Base-by-base conservation (phyloP, 23 tunicate genomes). In the Phallusia fumigata region DNA sequence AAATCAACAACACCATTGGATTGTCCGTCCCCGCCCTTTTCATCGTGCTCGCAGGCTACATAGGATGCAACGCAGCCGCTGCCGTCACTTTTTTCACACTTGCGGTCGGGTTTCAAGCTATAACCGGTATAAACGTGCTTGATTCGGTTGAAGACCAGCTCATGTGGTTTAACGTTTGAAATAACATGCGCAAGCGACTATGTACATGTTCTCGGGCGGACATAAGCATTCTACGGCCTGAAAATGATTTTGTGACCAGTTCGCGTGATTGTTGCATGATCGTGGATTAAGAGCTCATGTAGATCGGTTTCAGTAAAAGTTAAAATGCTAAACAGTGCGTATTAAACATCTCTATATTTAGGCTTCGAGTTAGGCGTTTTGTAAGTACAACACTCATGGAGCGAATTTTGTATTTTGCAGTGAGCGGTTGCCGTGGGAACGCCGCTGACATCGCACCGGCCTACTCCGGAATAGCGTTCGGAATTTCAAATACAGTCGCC, bases 1-100 rank as follows among this genome's bases (percentile, higher is more conserved):
- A 90, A 52, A 75, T 90, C 18, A 90, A 90, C 83, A 90, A 89
- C 28, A 64, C 86, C 53, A 21, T 90, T 15, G 95, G 95, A 18
- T 34, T 80, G 1, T 75, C 22, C 8, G 73, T 90, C 0, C 95
- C 95, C 30, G 95, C 89, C 5, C 35, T 85, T 33, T 90, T 81
- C 3, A 47, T 90, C 22, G 89, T 90, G n/a, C 53, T 90, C 30
- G 92, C 92, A 16, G 87, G 92, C 8, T 88, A 88, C 79, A 47
- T 88, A 0, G 92, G 92, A 16, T 88, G 92, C 74, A 31, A 88
- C 84, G 79, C 81, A 1, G 21, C 79, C 3, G 83, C 86, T 0
- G 92, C 92, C 1, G 24, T 88, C 31, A 65, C 80, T 0, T 88
- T 83, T 44, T 88, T 88, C 33, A 33, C 69, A 1, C 69, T 58